These are phyloP conservation scores for Anthopleura sola DNA, from an alignment of 64 coral and sea anemone genomes.

Conservation along the genomic window DNA sequence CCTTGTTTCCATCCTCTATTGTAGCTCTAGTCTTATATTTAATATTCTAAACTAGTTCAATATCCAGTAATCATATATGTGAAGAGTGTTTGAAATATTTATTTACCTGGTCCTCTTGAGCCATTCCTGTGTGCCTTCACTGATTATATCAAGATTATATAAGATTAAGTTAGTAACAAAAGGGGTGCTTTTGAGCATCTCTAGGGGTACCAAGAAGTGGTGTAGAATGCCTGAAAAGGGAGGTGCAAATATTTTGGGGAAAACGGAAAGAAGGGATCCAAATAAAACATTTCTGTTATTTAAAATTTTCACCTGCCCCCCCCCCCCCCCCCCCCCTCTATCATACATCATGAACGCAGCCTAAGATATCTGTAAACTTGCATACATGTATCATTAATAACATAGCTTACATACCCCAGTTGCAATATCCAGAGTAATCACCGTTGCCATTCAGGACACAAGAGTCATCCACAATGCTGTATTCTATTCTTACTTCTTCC, in stretches of 20 bases:
- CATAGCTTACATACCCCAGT: slow-evolving; percentile 64
- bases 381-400: background rate
- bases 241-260: too few relatives aligned
- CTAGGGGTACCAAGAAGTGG: background rate
- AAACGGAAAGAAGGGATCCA: too few relatives aligned
- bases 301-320: too few relatives aligned
- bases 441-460: slow-evolving; percentile 51
- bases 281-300: too few relatives aligned
- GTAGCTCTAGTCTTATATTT: too few relatives aligned
- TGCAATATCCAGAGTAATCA: slow-evolving; percentile 70
- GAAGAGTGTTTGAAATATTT: background rate
- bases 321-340: too few relatives aligned
- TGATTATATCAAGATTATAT: slow-evolving; percentile 6
- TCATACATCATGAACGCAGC: too few relatives aligned
- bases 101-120: slow-evolving; percentile 49
- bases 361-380: background rate
- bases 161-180: background rate
- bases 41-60: too few relatives aligned
- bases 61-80: too few relatives aligned
- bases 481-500: slow-evolving; percentile 58
- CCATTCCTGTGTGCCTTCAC: slow-evolving; percentile 63
- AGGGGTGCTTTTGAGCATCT: too few relatives aligned
- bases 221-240: too few relatives aligned
- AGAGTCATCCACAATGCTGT: slow-evolving; percentile 70
- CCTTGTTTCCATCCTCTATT: too few relatives aligned